Conservation (phyloP, 23 tunicate species). For the Halocynthia roretzi region DNA sequence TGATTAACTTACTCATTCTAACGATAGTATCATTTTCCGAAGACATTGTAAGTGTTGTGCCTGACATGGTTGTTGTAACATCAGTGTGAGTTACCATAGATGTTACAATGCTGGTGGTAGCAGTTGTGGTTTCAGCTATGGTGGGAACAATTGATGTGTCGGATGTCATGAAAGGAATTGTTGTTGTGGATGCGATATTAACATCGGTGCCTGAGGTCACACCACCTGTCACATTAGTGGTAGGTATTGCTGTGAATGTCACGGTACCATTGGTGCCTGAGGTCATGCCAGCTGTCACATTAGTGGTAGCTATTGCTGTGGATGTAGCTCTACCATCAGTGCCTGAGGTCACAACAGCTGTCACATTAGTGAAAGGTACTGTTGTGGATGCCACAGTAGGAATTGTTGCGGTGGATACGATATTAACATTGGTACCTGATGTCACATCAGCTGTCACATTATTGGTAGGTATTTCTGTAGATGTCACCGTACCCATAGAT, state of each 20-base stretch:
- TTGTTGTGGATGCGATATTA: neutral
- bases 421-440: neutral
- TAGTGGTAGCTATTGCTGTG: neutral
- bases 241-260: neutral
- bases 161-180: neutral
- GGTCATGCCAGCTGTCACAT: neutral
- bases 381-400: neutral
- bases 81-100: too few species aligned
- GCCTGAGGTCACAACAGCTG: neutral
- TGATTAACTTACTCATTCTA: too few species aligned
- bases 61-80: too few species aligned
- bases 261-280: neutral
- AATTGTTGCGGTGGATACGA: neutral
- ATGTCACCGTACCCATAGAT: neutral
- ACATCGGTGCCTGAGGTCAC: neutral
- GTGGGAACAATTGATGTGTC: neutral
- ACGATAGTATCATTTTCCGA: too few species aligned
- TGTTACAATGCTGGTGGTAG: too few species aligned
- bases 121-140: too few species aligned
- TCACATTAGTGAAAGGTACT: neutral
- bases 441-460: neutral
- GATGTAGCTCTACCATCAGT: neutral
- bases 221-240: neutral
- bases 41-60: too few species aligned
- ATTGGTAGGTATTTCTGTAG: neutral